Conservation (phyloP, 2,797 vertebrate genomes). For the Emydoidea blandingii region DNA sequence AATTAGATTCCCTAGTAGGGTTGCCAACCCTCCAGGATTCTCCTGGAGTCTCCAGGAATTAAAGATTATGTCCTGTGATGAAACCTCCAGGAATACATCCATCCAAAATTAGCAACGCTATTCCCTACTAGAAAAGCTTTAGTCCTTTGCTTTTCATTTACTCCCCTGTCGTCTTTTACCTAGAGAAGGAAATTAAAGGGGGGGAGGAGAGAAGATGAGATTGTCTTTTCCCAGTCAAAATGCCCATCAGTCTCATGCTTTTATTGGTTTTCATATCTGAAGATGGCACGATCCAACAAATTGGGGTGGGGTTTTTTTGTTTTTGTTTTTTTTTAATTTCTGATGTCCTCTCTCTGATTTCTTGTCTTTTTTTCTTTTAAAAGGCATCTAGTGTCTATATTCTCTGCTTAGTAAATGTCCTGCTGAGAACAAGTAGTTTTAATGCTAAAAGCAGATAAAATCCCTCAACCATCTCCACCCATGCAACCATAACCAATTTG, state of each 20-base stretch:
- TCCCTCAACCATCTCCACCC: background rate
- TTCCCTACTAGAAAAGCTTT: background rate
- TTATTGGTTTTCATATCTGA: background rate
- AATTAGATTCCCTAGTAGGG: too few relatives aligned
- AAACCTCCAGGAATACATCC: too few relatives aligned
- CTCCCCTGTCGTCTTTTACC: background rate
- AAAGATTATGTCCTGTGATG: too few relatives aligned
- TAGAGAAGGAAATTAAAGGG: constrained; percentile 15
- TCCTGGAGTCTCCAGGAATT: too few relatives aligned
- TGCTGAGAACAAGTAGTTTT: constrained; percentile 4
- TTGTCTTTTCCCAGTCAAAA: constrained; percentile 7
- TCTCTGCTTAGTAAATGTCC: background rate
- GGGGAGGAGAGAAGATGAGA: background rate
- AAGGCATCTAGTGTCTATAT: background rate
- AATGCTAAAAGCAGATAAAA: constrained; percentile 25
- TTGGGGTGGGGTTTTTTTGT: background rate
- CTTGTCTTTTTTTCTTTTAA: background rate
- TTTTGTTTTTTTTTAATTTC: background rate
- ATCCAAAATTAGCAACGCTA: too few relatives aligned
- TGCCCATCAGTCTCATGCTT: background rate
- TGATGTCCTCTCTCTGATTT: background rate
- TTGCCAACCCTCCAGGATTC: too few relatives aligned
- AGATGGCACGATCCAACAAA: background rate
- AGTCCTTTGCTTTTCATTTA: background rate
- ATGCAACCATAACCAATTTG: background rate